A percentile compares a stretch with the other conserved stretches of the same genome.
phyloP scores from a whole-genome alignment of 2,113 vertebrate genomes.

The Corydoras maculifer region DNA sequence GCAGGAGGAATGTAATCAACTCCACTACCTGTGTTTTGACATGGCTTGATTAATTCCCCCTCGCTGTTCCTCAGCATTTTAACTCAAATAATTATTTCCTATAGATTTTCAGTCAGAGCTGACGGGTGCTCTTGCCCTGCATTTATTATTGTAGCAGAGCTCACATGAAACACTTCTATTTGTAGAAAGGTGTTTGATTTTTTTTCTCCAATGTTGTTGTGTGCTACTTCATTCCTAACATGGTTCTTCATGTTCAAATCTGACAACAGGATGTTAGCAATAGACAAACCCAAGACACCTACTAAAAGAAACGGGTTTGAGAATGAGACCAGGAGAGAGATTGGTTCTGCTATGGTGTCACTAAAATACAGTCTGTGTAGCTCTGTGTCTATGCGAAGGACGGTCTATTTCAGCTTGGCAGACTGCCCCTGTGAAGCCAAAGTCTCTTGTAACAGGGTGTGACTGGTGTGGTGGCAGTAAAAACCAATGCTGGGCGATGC shows the following conservation, averaged over 20 bases:
- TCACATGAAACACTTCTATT: conserved; percentile 26
- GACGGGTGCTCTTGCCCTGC: conserved; percentile 41
- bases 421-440: too few relatives aligned
- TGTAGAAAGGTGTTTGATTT: background rate
- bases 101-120: conserved; percentile 47
- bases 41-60: conserved; percentile 50
- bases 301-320: too few relatives aligned
- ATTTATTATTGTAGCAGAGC: conserved; percentile 33
- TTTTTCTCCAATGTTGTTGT: background rate
- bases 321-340: too few relatives aligned
- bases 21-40: conserved; percentile 51
- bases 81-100: conserved; percentile 50
- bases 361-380: too few relatives aligned
- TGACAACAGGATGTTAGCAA: too few relatives aligned
- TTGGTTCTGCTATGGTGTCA: too few relatives aligned
- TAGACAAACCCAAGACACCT: too few relatives aligned
- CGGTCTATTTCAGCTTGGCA: too few relatives aligned
- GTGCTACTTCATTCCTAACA: conserved; percentile 3
- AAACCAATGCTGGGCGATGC: background rate
- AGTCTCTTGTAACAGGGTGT: too few relatives aligned
- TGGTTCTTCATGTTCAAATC: background rate
- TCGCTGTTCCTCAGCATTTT: conserved; percentile 43
- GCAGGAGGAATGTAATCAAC: conserved; percentile 48
- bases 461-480: too few relatives aligned
- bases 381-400: too few relatives aligned